Evolutionary conservation across 92 coral and sea anemone genomes (phyloP).

Genomic region (Zoanthus sociatus): DNA sequence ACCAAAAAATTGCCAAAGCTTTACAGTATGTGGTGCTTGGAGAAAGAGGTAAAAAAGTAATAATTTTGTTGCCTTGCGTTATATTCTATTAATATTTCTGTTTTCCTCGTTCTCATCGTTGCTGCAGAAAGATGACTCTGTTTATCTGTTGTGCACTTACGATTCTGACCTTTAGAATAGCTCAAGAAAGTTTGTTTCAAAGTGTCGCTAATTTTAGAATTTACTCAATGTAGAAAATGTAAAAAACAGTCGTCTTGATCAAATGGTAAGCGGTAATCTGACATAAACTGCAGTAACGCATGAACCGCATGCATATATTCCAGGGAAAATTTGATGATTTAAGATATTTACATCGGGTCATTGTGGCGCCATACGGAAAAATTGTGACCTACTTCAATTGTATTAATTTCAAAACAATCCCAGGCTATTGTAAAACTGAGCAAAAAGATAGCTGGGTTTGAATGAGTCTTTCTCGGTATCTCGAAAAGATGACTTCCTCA

Average conservation of each 20-base stretch:
- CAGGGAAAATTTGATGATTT: conserved; percentile 21
- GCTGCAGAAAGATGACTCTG: conserved; percentile 9
- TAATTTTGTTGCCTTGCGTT: neutral
- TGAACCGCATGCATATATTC: neutral
- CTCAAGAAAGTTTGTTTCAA: neutral
- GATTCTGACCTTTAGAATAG: conserved; percentile 9
- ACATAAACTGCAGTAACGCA: conserved; percentile 1
- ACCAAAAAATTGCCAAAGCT: conserved; percentile 10
- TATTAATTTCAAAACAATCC: neutral
- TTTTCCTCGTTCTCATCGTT: conserved; percentile 4
- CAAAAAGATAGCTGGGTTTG: conserved; percentile 4
- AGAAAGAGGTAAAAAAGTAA: conserved; percentile 13
- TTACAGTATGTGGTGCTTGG: conserved; percentile 31
- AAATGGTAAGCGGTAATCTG: neutral
- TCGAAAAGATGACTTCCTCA: neutral
- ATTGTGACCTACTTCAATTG: conserved; percentile 3
- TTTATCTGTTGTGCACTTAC: neutral
- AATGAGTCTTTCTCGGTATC: neutral
- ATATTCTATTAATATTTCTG: neutral
- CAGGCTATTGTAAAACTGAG: neutral
- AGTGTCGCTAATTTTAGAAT: neutral
- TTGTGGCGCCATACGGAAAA: conserved; percentile 25
- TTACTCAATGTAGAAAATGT: neutral
- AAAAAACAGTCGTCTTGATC: neutral
- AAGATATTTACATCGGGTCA: conserved; percentile 24